These are phyloP conservation scores for Thysanoteuthis rhombus DNA, from an alignment of 2,888 invertebrate genomes.

Conservation along the genomic window DNA sequence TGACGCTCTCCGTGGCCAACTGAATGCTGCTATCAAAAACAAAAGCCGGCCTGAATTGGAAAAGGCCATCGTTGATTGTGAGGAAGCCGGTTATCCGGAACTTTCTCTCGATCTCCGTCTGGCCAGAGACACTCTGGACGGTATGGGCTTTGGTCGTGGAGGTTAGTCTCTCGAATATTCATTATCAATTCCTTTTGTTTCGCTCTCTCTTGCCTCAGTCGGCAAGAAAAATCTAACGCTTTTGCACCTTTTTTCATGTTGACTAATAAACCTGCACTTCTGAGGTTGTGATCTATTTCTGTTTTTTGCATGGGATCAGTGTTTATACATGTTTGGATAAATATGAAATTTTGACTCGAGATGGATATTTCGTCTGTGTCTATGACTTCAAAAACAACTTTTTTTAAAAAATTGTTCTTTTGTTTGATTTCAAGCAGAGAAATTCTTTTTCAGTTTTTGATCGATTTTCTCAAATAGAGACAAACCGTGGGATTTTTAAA, in stretches of 20 bases:
- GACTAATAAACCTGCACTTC: too few species aligned
- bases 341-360: too few species aligned
- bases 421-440: too few species aligned
- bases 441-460: too few species aligned
- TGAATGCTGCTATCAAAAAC: background rate
- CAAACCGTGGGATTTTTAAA: too few species aligned
- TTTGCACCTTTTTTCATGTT: background rate
- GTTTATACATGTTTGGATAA: too few species aligned
- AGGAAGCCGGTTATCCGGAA: background rate
- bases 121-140: background rate
- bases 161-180: background rate
- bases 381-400: too few species aligned
- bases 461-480: too few species aligned
- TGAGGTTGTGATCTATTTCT: too few species aligned
- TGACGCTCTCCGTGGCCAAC: background rate
- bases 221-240: background rate
- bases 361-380: too few species aligned
- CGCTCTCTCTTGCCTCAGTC: background rate
- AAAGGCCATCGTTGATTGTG: conserved; percentile 12
- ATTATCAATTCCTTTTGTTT: background rate
- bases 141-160: background rate
- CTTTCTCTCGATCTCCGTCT: background rate
- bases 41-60: background rate
- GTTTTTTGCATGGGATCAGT: too few species aligned
- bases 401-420: too few species aligned